phyloP scores from a whole-genome alignment of 2,888 invertebrate genomes.

The Dryomyza anilis region DNA sequence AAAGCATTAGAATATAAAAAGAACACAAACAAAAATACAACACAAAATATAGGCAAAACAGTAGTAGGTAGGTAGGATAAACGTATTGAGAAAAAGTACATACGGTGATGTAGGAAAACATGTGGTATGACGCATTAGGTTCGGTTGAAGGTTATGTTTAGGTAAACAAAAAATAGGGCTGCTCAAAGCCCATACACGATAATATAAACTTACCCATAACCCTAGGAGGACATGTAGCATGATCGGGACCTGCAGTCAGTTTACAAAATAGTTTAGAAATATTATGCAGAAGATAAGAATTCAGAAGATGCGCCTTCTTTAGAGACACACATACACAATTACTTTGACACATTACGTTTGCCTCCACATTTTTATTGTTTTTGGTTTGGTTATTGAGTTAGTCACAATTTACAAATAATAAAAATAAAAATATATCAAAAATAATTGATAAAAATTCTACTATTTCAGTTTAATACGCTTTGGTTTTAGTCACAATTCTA shows the following conservation, averaged over 20 bases:
- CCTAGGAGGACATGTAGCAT: conserved; percentile 61
- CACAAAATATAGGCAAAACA: no score
- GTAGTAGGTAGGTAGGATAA: no score
- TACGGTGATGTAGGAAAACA: conserved; percentile 12
- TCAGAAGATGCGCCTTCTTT: conserved; percentile 41
- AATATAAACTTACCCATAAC: conserved; percentile 60
- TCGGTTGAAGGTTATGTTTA: background rate
- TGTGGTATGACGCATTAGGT: background rate
- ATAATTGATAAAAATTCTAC: background rate
- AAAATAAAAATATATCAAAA: background rate
- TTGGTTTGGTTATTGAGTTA: conserved; percentile 42
- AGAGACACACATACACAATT: conserved; percentile 31
- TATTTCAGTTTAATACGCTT: conserved; percentile 9
- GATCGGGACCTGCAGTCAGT: conserved; percentile 61
- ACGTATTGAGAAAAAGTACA: background rate
- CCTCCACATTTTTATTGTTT: conserved; percentile 32
- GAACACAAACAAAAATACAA: no score
- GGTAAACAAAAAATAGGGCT: background rate
- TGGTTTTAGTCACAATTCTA: conserved; percentile 41
- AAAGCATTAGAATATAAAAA: no score
- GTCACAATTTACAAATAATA: conserved; percentile 46
- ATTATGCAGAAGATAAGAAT: conserved; percentile 29
- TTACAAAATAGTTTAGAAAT: conserved; percentile 37
- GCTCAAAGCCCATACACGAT: background rate
- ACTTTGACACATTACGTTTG: conserved; percentile 31